Evolutionary conservation across 2,888 invertebrate genomes (phyloP).

Genomic region (Drosophila birchii): DNA sequence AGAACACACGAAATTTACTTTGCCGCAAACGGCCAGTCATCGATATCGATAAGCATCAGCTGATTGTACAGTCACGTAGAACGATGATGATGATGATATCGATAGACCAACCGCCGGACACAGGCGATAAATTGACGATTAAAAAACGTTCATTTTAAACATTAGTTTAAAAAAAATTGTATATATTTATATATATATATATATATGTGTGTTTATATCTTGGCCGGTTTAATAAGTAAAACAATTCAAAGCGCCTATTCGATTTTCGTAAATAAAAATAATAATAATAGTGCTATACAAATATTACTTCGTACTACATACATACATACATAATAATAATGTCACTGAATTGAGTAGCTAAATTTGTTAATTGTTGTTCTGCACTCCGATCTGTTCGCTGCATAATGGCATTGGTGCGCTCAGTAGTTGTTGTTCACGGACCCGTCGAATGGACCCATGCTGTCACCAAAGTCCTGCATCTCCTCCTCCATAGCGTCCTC

Average conservation of each 20-base stretch:
- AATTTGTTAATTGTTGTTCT: conserved; percentile 64
- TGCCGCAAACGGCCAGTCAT: conserved; percentile 8
- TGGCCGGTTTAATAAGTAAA: conserved; percentile 58
- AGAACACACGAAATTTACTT: conserved; percentile 28
- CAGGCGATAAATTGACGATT: not conserved
- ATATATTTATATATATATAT: conserved; percentile 13
- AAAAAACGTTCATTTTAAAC: not conserved
- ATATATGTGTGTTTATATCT: conserved; percentile 27
- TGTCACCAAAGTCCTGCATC: conserved; percentile 87
- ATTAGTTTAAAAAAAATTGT: conserved; percentile 14
- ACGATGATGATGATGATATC: not conserved
- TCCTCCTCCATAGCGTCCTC: conserved; percentile 83
- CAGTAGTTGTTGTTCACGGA: conserved; percentile 82
- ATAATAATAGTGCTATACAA: conserved; percentile 78
- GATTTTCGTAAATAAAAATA: conserved; percentile 54
- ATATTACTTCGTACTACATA: conserved; percentile 72
- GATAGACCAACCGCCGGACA: not conserved
- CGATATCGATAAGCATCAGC: conserved; percentile 8
- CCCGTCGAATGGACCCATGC: conserved; percentile 85
- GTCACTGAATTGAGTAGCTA: conserved; percentile 77
- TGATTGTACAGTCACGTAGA: not conserved
- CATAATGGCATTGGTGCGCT: conserved; percentile 70
- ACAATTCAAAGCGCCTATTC: conserved; percentile 59
- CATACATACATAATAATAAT: conserved; percentile 69
- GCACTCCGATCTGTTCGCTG: conserved; percentile 41